Evolutionary conservation across 2,888 invertebrate species (phyloP).

Genomic region (Lissonota sp.): DNA sequence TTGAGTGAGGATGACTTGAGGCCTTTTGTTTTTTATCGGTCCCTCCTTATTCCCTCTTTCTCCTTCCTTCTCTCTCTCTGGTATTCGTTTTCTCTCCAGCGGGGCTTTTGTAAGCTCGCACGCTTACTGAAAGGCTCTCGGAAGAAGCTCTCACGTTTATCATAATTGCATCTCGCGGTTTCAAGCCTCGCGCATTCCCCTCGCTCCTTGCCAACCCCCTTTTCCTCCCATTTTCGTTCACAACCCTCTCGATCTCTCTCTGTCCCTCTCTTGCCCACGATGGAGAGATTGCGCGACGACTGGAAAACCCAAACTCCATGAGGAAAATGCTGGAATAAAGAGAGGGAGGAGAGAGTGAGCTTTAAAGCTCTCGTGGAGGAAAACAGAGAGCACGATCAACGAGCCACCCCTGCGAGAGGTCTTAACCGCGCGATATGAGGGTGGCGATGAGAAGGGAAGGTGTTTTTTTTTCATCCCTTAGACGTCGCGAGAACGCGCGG

Average conservation of each 20-base stretch:
- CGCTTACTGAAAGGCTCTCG: conserved; percentile 72
- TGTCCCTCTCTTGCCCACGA: conserved; percentile 5
- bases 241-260: not conserved
- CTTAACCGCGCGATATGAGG: conserved; percentile 21
- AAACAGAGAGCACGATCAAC: conserved; percentile 44
- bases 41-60: conserved; percentile 19
- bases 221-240: not conserved
- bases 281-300: conserved; percentile 16
- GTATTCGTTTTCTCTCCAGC: conserved; percentile 57
- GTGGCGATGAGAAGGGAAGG: not conserved
- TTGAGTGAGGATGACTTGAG: too few species aligned
- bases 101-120: conserved; percentile 67
- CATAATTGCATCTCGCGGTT: conserved; percentile 80
- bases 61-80: conserved; percentile 17
- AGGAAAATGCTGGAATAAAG: not conserved
- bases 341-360: not conserved
- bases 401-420: conserved; percentile 28
- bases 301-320: conserved; percentile 28
- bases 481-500: conserved; percentile 37
- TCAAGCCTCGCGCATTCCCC: conserved; percentile 57
- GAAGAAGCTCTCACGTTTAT: conserved; percentile 79
- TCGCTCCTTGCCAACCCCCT: not conserved
- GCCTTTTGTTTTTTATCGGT: not conserved
- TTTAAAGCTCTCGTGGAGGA: conserved; percentile 14
- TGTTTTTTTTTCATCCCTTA: not conserved